Conservation (phyloP, 2,888 invertebrate species). For the Lithophane leautieri region DNA sequence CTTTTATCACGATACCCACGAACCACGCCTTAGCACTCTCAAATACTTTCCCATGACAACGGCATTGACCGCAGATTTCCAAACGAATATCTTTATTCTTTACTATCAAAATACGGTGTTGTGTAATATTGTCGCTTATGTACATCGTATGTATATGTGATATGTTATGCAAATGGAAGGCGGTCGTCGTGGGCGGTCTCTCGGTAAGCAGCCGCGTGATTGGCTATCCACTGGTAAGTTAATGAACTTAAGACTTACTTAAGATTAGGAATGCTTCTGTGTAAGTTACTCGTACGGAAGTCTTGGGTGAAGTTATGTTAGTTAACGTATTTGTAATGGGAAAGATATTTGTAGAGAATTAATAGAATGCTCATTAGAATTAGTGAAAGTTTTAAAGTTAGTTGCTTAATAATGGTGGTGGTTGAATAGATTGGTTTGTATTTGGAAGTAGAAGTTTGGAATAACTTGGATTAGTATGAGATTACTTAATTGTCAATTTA, state of each 20-base stretch:
- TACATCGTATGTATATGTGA: conserved; percentile 31
- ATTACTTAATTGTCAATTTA: not conserved
- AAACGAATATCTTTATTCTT: conserved; percentile 15
- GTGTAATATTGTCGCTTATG: conserved; percentile 18
- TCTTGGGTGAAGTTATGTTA: not conserved
- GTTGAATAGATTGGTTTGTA: not conserved
- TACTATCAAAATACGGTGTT: conserved; percentile 33
- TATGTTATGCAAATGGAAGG: conserved; percentile 52
- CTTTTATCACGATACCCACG: not conserved
- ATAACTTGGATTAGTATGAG: not conserved
- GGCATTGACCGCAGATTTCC: conserved; percentile 5
- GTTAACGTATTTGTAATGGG: conserved; percentile 20
- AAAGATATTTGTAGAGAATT: conserved; percentile 13
- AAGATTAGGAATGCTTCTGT: conserved; percentile 45
- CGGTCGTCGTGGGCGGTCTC: conserved; percentile 54
- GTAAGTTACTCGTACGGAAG: conserved; percentile 30
- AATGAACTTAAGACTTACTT: conserved; percentile 40
- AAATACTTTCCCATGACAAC: conserved; percentile 40
- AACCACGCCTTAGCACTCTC: not conserved
- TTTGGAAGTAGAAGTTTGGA: not conserved
- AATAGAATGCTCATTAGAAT: conserved; percentile 21
- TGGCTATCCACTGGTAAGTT: conserved; percentile 41
- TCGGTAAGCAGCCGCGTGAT: conserved; percentile 23
- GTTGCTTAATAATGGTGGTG: not conserved
- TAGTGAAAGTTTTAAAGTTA: conserved; percentile 31